phyloP scores from a whole-genome alignment of 2,888 invertebrate species.

The Ischnus inquisitorius region DNA sequence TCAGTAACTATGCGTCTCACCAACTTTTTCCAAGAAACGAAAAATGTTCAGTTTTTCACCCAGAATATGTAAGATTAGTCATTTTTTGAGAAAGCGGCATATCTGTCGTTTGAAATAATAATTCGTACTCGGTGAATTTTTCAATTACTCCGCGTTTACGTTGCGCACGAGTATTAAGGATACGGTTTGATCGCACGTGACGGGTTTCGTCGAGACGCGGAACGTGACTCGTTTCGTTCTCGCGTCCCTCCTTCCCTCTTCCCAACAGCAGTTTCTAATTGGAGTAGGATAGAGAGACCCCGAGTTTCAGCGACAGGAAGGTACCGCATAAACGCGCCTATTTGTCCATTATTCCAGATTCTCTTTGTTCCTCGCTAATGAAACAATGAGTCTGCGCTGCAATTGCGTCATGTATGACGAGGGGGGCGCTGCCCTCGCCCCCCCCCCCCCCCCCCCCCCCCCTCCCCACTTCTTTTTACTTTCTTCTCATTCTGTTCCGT shows the following conservation, averaged over 20 bases:
- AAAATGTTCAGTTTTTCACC: neutral
- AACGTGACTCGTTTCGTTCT: slow-evolving; percentile 77
- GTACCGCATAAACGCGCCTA: slow-evolving; percentile 84
- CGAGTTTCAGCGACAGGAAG: slow-evolving; percentile 70
- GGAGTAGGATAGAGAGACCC: slow-evolving; percentile 79
- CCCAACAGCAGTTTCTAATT: slow-evolving; percentile 82
- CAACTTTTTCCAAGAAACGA: neutral
- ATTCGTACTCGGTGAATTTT: neutral
- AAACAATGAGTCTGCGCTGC: slow-evolving; percentile 85
- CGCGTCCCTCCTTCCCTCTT: slow-evolving; percentile 54
- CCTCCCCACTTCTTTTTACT: slow-evolving; percentile 58
- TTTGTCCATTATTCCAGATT: slow-evolving; percentile 85
- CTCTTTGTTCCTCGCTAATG: slow-evolving; percentile 85
- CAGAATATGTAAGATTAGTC: neutral
- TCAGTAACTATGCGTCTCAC: neutral
- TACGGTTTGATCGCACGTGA: slow-evolving; percentile 49
- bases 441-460: too few species aligned
- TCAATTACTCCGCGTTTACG: slow-evolving; percentile 7
- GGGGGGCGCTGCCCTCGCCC: too few species aligned
- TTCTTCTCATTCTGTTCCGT: slow-evolving; percentile 28
- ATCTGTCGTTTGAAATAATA: too few species aligned
- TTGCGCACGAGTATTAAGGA: neutral
- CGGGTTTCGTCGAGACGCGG: slow-evolving; percentile 51
- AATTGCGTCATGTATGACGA: slow-evolving; percentile 76
- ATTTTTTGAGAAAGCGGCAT: neutral